These are phyloP conservation scores for Belgica antarctica DNA, from an alignment of 2,888 invertebrate genomes.

Conservation along the genomic window DNA sequence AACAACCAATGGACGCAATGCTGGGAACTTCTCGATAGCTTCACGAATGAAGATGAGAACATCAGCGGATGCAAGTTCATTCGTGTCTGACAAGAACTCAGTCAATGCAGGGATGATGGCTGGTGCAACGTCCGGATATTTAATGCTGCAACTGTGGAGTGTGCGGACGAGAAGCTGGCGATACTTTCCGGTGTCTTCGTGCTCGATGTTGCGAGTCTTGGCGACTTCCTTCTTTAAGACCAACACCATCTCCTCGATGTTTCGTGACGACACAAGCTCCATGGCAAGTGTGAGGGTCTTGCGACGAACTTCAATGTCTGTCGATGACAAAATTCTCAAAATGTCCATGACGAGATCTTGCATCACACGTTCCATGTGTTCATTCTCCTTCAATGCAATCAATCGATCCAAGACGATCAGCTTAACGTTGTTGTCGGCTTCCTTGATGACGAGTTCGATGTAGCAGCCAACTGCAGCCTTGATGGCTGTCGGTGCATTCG, in stretches of 20 bases:
- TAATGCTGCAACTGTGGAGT: slow-evolving; percentile 88
- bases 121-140: slow-evolving; percentile 93
- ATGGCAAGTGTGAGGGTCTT: slow-evolving; percentile 83
- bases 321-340: slow-evolving; percentile 84
- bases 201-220: slow-evolving; percentile 80
- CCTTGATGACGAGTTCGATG: slow-evolving; percentile 98
- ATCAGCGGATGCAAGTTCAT: slow-evolving; percentile 87
- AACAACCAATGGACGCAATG: slow-evolving; percentile 76
- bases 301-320: slow-evolving; percentile 90
- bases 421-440: slow-evolving; percentile 99
- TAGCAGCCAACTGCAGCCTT: slow-evolving; percentile 97
- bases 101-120: slow-evolving; percentile 91
- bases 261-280: slow-evolving; percentile 86
- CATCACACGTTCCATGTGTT: slow-evolving; percentile 80
- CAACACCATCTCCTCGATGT: slow-evolving; percentile 92
- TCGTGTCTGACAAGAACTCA: slow-evolving; percentile 87
- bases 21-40: slow-evolving; percentile 90
- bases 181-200: slow-evolving; percentile 95
- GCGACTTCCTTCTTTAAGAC: slow-evolving; percentile 90
- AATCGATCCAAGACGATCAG: slow-evolving; percentile 94
- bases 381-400: slow-evolving; percentile 79
- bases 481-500: slow-evolving; percentile 96
- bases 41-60: slow-evolving; percentile 93
- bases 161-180: slow-evolving; percentile 92
- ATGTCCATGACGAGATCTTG: slow-evolving; percentile 96